These are phyloP conservation scores for Euplexia lucipara DNA, from an alignment of 2,888 invertebrate genomes.

Conservation along the genomic window DNA sequence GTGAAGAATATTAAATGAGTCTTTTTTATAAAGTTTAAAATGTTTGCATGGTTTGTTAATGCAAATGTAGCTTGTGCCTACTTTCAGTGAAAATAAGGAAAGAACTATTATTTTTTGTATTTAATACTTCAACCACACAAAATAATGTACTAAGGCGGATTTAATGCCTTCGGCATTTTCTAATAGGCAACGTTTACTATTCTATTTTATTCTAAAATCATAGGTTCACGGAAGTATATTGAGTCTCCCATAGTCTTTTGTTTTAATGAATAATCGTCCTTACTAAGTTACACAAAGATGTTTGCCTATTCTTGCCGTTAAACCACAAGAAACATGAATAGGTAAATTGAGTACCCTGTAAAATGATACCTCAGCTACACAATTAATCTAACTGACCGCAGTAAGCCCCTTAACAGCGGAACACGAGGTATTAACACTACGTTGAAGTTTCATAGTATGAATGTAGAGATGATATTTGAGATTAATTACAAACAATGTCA, in stretches of 20 bases:
- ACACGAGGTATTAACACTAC: conserved; percentile 58
- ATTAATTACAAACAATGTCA: conserved; percentile 77
- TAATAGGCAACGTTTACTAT: no score
- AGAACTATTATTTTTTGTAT: no score
- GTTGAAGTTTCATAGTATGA: conserved; percentile 56
- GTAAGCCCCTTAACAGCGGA: conserved; percentile 35
- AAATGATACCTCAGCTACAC: conserved; percentile 39
- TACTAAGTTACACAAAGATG: neutral
- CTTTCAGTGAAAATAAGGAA: no score
- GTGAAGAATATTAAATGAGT: no score
- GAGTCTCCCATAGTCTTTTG: neutral
- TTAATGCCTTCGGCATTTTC: no score
- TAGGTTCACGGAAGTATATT: neutral
- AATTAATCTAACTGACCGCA: conserved; percentile 58
- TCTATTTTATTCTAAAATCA: no score
- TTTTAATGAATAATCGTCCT: neutral
- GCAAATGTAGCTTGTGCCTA: no score
- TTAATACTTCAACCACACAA: no score
- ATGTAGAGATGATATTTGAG: conserved; percentile 65
- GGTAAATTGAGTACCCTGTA: conserved; percentile 8
- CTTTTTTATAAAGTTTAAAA: no score
- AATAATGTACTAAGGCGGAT: no score
- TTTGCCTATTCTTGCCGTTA: conserved; percentile 3
- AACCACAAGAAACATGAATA: conserved; percentile 24
- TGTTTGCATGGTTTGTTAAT: no score